Evolutionary conservation across 2,888 invertebrate genomes (phyloP), one percentile per base, ranked within the genome.

Genomic region (Crossocerus cetratus): DNA sequence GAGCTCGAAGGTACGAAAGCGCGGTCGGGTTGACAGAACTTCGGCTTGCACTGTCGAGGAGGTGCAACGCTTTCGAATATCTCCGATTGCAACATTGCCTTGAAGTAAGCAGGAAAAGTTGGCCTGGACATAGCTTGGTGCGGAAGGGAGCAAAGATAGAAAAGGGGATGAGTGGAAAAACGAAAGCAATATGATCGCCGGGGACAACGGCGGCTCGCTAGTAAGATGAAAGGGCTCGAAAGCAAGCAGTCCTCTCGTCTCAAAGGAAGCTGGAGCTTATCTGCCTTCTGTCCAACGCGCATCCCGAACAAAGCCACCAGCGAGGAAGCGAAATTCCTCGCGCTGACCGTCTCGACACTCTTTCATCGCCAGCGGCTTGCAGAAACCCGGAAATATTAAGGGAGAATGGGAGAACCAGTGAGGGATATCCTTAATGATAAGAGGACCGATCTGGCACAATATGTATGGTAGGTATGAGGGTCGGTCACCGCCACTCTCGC

Each of bases 221-320:
- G 55, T 63, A 32, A 59, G 55, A 20, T 42, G 58, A 44, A 56
- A 32, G 53, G 21, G 43, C 32, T 32, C 3, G 2, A 42, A 43
- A 20, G 14, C 20, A 59, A 65, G 60, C 45, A 49, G 64, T 65
- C 49, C 59, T 79, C 65, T 78, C 69, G 59, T 68, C 64, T 54
- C 20, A 65, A 66, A 66, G 66, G 64, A 66, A 55, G 60, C 32
- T 8, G 8, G 32, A 32, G 32, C 32, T 32, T 32, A 11, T 32
- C 32, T 32, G 3, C 32, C 66, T 70, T 70, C 77, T 73, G 77
- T 60, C 63, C 74, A 71, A 76, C 81, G 81, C 77, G 60, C 70
- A 76, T 75, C 67, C 71, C 61, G 66, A 70, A 76, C 73, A 67
- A 69, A 80, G 69, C 72, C 8, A 3, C 5, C 32, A 32, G 5